Conservation (phyloP, 2,888 invertebrate genomes). For the Brenthis ino region DNA sequence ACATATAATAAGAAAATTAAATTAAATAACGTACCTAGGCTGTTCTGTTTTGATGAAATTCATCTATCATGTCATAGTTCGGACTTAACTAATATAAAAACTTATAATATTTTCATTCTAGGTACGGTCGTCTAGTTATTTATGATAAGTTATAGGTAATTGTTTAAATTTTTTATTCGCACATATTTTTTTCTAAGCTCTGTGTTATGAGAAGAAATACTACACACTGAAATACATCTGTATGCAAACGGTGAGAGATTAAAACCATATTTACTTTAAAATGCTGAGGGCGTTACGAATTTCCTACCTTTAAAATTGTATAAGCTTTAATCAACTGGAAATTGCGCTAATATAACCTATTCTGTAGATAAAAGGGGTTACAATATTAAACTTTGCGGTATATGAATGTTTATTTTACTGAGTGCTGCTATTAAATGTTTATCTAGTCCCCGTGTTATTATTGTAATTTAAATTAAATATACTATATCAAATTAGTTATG, state of each 20-base stretch:
- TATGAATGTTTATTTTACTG: constrained; percentile 15
- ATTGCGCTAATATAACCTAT: constrained; percentile 32
- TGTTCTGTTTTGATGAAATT: too few species aligned
- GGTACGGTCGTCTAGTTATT: neutral
- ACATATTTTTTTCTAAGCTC: constrained; percentile 9
- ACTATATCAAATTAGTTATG: neutral
- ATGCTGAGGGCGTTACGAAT: constrained; percentile 40
- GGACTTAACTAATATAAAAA: too few species aligned
- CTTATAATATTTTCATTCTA: neutral
- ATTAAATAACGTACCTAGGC: neutral
- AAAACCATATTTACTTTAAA: constrained; percentile 59
- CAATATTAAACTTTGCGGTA: constrained; percentile 21
- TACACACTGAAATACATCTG: constrained; percentile 31
- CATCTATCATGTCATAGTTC: too few species aligned
- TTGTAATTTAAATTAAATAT: neutral
- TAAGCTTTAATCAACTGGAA: constrained; percentile 53
- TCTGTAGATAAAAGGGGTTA: constrained; percentile 32
- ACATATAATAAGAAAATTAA: too few species aligned
- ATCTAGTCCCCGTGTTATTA: neutral
- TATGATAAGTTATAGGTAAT: neutral
- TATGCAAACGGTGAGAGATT: constrained; percentile 60
- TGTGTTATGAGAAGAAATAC: constrained; percentile 1
- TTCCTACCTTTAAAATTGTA: constrained; percentile 47
- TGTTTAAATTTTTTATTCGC: neutral
- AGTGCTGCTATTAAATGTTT: constrained; percentile 12